Evolutionary conservation across 2,888 invertebrate genomes (phyloP), one percentile per base, ranked within the genome.

Genomic region (Scaptomyza cyrtandrae): DNA sequence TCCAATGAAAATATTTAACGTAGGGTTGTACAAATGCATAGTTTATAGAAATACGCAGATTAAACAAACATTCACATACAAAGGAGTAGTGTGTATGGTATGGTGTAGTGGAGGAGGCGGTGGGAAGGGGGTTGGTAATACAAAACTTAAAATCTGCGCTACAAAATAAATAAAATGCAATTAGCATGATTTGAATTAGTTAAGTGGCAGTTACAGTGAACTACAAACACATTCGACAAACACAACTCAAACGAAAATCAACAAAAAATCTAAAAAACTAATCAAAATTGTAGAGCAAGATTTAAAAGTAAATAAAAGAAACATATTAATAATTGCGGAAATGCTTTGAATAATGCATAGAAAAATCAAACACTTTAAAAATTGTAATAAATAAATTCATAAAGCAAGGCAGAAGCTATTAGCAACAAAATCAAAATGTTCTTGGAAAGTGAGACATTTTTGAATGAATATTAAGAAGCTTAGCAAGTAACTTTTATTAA

Each of bases 181-280:
- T 91, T 91, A 91, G 90, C 90, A 84, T 89, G 90, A 90, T 91
- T 91, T 91, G 90, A 91, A 91, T 91, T 90, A 91, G 90, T 90
- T 91, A 91, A 90, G 88, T 87, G 80, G 70, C 73, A 76, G 56
- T 52, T 73, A 87, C 85, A 82, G 80, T 70, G 49, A 55, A 59
- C 14, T 9, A 44, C 41, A 43, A 11, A 44, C 41, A 43, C 24
- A 24, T 6, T 1, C 9, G 24, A 27, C 4, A 13, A 33, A 33
- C 4, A 19, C n/a, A 16, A 39, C 13, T n/a, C 9, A n/a, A n/a
- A 6, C 0, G 7, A 37, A 37, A 37, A n/a, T 6, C 5, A n/a
- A 37, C 4, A 37, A 0, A 39, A 39, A 39, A 14, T 37, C 24
- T 24, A 4, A 37, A 14, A 37, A 37, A 37, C 6, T 35, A 13